phyloP scores from a whole-genome alignment of 92 coral and sea anemone genomes.

The Bergia puertoricense region DNA sequence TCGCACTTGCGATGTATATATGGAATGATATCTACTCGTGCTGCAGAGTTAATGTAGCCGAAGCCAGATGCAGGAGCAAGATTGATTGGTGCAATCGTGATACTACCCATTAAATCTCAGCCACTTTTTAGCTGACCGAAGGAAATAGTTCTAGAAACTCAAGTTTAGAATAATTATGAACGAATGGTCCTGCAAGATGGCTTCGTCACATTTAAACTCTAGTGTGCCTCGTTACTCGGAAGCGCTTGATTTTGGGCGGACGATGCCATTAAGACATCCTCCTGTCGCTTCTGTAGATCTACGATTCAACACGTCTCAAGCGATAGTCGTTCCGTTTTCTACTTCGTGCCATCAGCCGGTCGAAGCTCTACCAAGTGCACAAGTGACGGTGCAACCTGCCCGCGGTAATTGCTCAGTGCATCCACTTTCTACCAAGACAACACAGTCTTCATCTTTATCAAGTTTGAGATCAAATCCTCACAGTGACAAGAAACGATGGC shows the following conservation, averaged over 20 bases:
- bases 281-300: constrained; percentile 64
- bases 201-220: constrained; percentile 60
- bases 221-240: constrained; percentile 48
- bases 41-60: constrained; percentile 11
- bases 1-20: constrained; percentile 39
- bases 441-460: constrained; percentile 24
- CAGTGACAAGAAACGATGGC: constrained; percentile 94
- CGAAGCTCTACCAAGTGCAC: constrained; percentile 21
- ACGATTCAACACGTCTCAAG: constrained; percentile 36
- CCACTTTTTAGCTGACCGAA: neutral
- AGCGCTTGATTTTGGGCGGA: constrained; percentile 70
- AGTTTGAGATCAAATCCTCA: constrained; percentile 41
- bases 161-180: constrained; percentile 45
- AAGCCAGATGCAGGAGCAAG: constrained; percentile 36
- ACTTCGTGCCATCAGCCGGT: constrained; percentile 43
- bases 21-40: constrained; percentile 20
- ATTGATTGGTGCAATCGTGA: constrained; percentile 15
- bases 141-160: neutral
- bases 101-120: neutral
- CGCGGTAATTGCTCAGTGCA: constrained; percentile 10
- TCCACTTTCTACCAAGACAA: constrained; percentile 30
- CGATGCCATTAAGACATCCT: constrained; percentile 96
- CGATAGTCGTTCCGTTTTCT: constrained; percentile 30
- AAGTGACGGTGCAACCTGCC: constrained; percentile 34
- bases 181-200: constrained; percentile 75